Evolutionary conservation across 2,113 vertebrate genomes (phyloP).

Genomic region (Chionomys nivalis): DNA sequence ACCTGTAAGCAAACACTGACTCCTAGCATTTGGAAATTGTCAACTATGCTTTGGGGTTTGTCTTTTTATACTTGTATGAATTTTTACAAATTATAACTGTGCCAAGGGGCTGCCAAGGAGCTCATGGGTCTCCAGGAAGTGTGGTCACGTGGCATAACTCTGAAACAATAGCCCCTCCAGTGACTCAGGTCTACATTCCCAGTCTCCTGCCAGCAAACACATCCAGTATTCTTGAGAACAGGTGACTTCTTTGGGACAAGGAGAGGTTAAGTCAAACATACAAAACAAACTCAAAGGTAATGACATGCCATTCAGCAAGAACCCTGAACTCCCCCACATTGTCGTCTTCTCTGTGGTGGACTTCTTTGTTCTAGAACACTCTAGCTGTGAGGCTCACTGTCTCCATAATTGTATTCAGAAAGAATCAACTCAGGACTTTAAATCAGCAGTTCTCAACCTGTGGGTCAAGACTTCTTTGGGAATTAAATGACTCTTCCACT

Average conservation of each 20-base stretch:
- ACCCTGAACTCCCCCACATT: neutral
- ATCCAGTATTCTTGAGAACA: neutral
- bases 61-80: neutral
- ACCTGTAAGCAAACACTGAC: neutral
- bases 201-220: neutral
- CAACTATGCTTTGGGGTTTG: neutral
- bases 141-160: neutral
- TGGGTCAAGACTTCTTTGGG: neutral
- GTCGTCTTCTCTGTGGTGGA: neutral
- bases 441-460: neutral
- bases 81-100: neutral
- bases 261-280: slow-evolving; percentile 7
- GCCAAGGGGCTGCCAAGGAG: neutral
- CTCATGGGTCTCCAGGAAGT: neutral
- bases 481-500: neutral
- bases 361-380: neutral
- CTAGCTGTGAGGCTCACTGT: neutral
- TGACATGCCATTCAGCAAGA: neutral
- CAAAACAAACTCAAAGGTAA: neutral
- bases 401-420: neutral
- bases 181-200: neutral
- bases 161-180: slow-evolving; percentile 1
- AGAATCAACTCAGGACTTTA: neutral
- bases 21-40: neutral
- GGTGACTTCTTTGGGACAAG: neutral